phyloP scores from a whole-genome alignment of 2,888 invertebrate species.

The Tromatobia lineatoria region DNA sequence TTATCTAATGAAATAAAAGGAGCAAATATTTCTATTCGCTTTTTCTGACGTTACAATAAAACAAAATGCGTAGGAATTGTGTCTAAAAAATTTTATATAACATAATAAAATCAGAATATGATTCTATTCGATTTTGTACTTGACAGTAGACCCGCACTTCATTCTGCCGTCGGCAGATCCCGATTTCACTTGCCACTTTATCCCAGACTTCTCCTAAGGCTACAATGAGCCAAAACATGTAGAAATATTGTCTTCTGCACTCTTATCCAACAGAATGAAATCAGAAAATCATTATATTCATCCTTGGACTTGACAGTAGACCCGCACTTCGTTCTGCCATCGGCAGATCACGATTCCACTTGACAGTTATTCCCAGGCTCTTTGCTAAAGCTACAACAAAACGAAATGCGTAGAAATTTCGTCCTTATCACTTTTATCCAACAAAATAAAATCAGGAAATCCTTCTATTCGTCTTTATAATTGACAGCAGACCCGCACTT shows the following conservation, averaged over 20 bases:
- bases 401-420: background rate
- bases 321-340: constrained; percentile 47
- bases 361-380: constrained; percentile 54
- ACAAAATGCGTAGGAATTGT: background rate
- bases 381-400: background rate
- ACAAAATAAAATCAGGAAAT: background rate
- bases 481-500: background rate
- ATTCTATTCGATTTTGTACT: background rate
- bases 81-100: background rate
- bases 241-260: background rate
- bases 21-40: background rate
- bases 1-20: background rate
- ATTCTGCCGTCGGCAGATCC: too few species aligned
- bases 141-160: background rate
- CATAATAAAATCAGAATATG: background rate
- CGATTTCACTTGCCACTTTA: too few species aligned
- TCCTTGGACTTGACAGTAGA: background rate
- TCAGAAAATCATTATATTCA: background rate
- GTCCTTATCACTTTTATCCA: background rate
- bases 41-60: background rate
- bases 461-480: background rate
- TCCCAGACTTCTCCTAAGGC: too few species aligned
- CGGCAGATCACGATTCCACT: constrained; percentile 63
- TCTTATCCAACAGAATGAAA: background rate
- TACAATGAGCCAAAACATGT: background rate